Base-by-base conservation (phyloP, 2,113 vertebrate species). In the Triplophysa tibetana region DNA sequence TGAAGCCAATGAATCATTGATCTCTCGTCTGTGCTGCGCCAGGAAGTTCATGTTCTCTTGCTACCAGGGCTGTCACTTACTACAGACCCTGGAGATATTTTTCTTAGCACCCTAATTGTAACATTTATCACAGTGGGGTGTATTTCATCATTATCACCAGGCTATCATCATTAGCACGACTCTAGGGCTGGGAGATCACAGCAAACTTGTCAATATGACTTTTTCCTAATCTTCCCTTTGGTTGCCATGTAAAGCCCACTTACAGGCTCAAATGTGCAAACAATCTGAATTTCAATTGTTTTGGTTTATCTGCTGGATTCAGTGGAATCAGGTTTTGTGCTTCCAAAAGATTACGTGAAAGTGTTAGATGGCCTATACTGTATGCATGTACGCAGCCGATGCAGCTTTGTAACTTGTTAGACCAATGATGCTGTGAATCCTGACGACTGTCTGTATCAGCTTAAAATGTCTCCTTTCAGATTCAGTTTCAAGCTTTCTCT, bases 401-500 rank as follows among this genome's bases (percentile, higher is more conserved):
- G 14, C 33, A 24, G 26, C 78, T 69, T 43, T 73, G 41, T 64
- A 75, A 33, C 54, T 75, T 61, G 54, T 81, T 69, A 81, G n/a
- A 61, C 41, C 64, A 62, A 69, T 68, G 67, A 16, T 8, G 45
- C 11, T 77, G 26, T 62, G 14, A 60, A 14, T 29, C 78, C 61
- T 74, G 61, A 75, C 66, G 38, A 26, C 8, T 75, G 70, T 62
- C 21, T 68, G 13, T 9, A 61, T 69, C 11, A 24, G 48, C 76
- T 24, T 50, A 60, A 61, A 60, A 75, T 11, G 8, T 48, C 58
- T 75, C 52, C 10, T 3, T 63, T 24, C 50, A n/a, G 7, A 56
- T 58, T 17, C 24, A 64, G 21, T 65, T 70, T 70, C 74, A 81
- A 63, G 58, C 75, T 81, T 61, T 62, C 12, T 81, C 19, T 67